Evolutionary conservation across 92 coral and sea anemone genomes (phyloP), one percentile per base, ranked within the genome.

Genomic region (Desmophyllum pertusum): DNA sequence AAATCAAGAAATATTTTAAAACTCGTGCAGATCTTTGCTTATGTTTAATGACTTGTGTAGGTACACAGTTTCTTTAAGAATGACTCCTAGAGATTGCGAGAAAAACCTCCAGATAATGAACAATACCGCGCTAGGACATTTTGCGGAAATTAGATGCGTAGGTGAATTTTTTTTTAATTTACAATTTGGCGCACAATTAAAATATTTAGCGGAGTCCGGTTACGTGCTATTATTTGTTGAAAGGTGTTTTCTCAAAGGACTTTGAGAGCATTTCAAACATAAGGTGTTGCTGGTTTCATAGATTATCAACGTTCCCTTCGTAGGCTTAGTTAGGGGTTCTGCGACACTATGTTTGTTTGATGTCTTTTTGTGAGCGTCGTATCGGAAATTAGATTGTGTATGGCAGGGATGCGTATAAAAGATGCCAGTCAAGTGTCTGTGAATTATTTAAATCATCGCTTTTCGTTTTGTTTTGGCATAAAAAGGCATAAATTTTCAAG

Each of bases 221-320:
- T 66, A 50, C 37, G 30, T 51, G 0, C 40, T 19, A 0, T 17
- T 75, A 4, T n/a, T 52, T 36, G 25, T 14, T 38, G 39, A 36
- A 15, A 37, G 37, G 35, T 72, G 31, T 8, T 55, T 57, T 36
- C 36, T 18, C 29, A 27, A 17, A 43, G 39, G n/a, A n/a, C n/a
- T n/a, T n/a, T n/a, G n/a, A 39, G 51, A 77, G 70, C 81, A 39
- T 61, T 77, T 39, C n/a, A 40, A 74, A 31, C 31, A 65, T 38
- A 67, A 2, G 10, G 42, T 33, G n/a, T n/a, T n/a, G n/a, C n/a
- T n/a, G n/a, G n/a, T n/a, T n/a, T n/a, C n/a, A n/a, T n/a, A n/a
- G n/a, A n/a, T 50, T 50, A 15, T 10, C 13, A 14, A 48, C 53
- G 17, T 13, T 48, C 53, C 21, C 21, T 14, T 48, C 53, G 0